Evolutionary conservation across 1,140 invertebrate genomes (phyloP).

Genomic region (Drosophila lacteicornis): DNA sequence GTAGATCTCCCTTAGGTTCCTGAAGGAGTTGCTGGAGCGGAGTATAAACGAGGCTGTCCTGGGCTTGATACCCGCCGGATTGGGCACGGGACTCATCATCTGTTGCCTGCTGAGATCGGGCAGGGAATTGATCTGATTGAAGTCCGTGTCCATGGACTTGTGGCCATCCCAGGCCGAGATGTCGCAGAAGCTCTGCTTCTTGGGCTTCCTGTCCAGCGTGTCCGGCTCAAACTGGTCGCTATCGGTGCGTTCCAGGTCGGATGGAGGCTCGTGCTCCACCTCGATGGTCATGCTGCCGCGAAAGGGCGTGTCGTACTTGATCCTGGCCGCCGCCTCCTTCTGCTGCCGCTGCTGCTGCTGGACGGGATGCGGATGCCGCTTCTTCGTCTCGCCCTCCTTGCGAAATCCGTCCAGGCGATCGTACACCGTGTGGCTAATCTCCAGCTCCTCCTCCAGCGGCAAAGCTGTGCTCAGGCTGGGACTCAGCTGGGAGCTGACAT

Average conservation of each 20-base stretch:
- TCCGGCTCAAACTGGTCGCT: slow-evolving; percentile 92
- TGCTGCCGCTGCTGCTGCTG: slow-evolving; percentile 63
- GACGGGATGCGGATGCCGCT: slow-evolving; percentile 50
- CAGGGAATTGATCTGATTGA: slow-evolving; percentile 85
- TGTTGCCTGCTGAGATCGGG: slow-evolving; percentile 65
- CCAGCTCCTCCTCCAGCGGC: slow-evolving; percentile 91
- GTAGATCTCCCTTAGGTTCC: slow-evolving; percentile 89
- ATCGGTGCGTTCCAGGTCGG: slow-evolving; percentile 80
- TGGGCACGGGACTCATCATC: slow-evolving; percentile 10
- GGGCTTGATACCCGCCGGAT: slow-evolving; percentile 37
- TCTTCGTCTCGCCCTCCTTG: slow-evolving; percentile 77
- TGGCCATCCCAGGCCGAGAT: slow-evolving; percentile 85
- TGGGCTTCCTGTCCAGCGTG: slow-evolving; percentile 92
- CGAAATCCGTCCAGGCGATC: slow-evolving; percentile 77
- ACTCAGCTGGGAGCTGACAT: slow-evolving; percentile 89
- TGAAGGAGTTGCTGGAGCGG: slow-evolving; percentile 71
- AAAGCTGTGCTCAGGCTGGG: slow-evolving; percentile 89
- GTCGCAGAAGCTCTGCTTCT: slow-evolving; percentile 86
- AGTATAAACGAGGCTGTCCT: slow-evolving; percentile 70
- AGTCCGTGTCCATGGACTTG: slow-evolving; percentile 86
- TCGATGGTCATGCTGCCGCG: slow-evolving; percentile 88
- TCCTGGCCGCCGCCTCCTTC: slow-evolving; percentile 75
- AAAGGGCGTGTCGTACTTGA: slow-evolving; percentile 84
- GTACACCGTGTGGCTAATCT: slow-evolving; percentile 90
- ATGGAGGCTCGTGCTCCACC: slow-evolving; percentile 87